Evolutionary conservation across 2,113 vertebrate genomes (phyloP).

Genomic region (Plectropomus leopardus): DNA sequence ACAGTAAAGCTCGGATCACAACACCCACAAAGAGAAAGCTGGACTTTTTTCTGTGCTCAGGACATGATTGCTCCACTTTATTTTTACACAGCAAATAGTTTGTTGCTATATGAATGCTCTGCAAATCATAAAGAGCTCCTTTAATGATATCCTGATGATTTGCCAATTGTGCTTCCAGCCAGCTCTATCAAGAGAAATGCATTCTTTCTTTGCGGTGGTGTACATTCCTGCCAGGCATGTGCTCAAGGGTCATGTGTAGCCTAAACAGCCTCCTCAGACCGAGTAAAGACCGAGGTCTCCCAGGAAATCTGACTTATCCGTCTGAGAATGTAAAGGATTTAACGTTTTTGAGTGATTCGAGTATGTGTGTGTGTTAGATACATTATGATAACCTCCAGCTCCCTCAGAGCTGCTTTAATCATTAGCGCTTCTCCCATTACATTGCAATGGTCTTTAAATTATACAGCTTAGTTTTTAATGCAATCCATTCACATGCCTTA

Average conservation of each 20-base stretch:
- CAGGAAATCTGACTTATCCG: conserved; percentile 72
- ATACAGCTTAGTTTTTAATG: neutral
- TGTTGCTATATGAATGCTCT: no score
- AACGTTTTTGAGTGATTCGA: conserved; percentile 15
- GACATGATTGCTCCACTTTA: no score
- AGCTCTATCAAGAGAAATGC: conserved; percentile 27
- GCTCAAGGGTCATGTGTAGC: conserved; percentile 62
- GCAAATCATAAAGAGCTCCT: no score
- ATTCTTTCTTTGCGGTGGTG: conserved; percentile 1
- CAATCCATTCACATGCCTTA: neutral
- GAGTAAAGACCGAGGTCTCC: conserved; percentile 51
- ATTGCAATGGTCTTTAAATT: conserved; percentile 22
- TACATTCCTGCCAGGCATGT: conserved; percentile 61
- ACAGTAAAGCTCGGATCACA: no score
- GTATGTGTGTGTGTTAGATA: conserved; percentile 14
- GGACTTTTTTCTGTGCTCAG: no score
- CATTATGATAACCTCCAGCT: conserved; percentile 31
- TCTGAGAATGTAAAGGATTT: conserved; percentile 78
- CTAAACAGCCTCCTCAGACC: conserved; percentile 55
- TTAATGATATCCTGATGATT: conserved; percentile 22
- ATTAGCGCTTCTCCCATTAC: conserved; percentile 25
- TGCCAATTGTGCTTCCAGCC: conserved; percentile 2
- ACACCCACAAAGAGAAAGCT: no score
- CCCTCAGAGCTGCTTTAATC: conserved; percentile 33
- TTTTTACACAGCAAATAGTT: no score